A percentile compares a stretch with the other conserved stretches of the same genome.
Evolutionary conservation across 2,888 invertebrate genomes (phyloP).

Genomic region (Lasioglossum marginatum): DNA sequence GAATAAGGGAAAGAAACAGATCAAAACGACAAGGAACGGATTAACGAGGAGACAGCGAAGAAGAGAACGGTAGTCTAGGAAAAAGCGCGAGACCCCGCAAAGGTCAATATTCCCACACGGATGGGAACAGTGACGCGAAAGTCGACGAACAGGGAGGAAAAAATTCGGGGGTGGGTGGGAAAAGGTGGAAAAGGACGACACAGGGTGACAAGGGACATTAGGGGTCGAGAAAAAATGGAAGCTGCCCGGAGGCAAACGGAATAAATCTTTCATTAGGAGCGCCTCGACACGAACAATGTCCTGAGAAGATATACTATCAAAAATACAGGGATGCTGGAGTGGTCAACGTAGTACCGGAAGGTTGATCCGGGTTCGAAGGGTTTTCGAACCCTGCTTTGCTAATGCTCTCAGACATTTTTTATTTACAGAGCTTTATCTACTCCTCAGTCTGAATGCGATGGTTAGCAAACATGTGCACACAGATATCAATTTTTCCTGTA

Average conservation of each 20-base stretch:
- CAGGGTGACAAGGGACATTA: not conserved
- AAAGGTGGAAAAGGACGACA: not conserved
- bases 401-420: not conserved
- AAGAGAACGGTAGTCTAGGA: not conserved
- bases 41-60: not conserved
- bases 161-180: not conserved
- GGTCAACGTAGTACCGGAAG: not conserved
- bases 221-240: not conserved
- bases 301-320: not conserved
- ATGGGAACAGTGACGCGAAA: not conserved
- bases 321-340: constrained; percentile 5
- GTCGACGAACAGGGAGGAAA: not conserved
- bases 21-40: not conserved
- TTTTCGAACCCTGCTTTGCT: not conserved
- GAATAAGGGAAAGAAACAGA: not conserved
- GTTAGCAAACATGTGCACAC: not conserved
- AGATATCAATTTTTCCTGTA: not conserved
- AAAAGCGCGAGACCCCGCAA: constrained; percentile 7
- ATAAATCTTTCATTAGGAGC: constrained; percentile 24
- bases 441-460: not conserved
- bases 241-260: not conserved
- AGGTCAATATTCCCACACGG: constrained; percentile 11
- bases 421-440: not conserved
- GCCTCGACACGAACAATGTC: not conserved
- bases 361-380: not conserved